phyloP scores from a whole-genome alignment of 2,797 vertebrate species.

The Botia kubotai region DNA sequence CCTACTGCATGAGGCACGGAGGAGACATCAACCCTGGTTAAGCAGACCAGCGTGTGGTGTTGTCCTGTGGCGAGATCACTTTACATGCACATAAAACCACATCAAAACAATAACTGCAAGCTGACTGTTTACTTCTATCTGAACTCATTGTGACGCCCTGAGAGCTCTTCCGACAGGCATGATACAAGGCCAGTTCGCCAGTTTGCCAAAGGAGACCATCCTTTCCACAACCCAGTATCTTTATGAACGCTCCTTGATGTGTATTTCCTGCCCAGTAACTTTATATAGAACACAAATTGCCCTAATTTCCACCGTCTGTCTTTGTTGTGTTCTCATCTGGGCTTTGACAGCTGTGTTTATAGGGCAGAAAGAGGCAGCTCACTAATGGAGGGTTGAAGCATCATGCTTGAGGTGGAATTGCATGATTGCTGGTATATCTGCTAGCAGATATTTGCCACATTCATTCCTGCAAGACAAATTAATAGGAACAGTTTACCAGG shows the following conservation, averaged over 20 bases:
- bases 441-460: slow-evolving; percentile 12
- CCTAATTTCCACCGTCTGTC: background rate
- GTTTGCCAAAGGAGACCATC: slow-evolving; percentile 8
- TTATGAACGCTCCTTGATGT: background rate
- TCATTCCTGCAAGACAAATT: background rate
- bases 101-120: slow-evolving; percentile 7
- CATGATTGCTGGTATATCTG: slow-evolving; percentile 11
- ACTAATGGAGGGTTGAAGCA: slow-evolving; percentile 9
- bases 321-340: slow-evolving; percentile 22
- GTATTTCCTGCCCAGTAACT: slow-evolving; percentile 6
- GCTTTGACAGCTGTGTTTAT: slow-evolving; percentile 43
- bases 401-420: slow-evolving; percentile 22
- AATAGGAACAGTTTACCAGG: background rate
- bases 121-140: slow-evolving; percentile 13
- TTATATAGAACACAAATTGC: background rate
- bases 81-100: background rate
- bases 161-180: background rate
- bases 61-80: background rate
- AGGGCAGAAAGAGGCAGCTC: slow-evolving; percentile 26
- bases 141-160: background rate
- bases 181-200: background rate
- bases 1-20: slow-evolving; percentile 15
- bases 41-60: slow-evolving; percentile 25
- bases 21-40: slow-evolving; percentile 22
- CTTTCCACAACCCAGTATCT: background rate